Base-by-base conservation (phyloP, 2,797 vertebrate genomes). In the Australoheros facetus region DNA sequence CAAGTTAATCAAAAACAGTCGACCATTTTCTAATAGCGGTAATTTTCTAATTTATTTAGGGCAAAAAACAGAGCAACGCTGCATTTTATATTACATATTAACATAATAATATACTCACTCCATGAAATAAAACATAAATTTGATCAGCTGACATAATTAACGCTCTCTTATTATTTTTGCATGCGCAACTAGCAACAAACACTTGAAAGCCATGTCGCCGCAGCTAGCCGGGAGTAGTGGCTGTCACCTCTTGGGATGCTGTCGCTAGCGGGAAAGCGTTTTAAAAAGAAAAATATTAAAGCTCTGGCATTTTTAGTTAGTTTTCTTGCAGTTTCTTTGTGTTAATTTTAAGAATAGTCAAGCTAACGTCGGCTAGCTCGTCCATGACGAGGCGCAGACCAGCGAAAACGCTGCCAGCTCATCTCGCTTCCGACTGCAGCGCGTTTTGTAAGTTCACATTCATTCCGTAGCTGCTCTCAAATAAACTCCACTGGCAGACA, bases 281-380 rank as follows among this genome's bases (percentile, higher is more conserved):
- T 17, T 12, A 3, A 9, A 30, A 9, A 26, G 4, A 26, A 9
- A 32, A 26, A 9, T 14, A 5, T 17, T 54, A 30, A 12, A 26
- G 5, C 10, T 16, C 0, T n/a, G 32, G 26, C 26, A 48, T 53
- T 60, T 55, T 42, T 2, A 11, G 16, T 3, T 17, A 21, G 16
- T 26, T 34, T 34, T 7, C 13, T 10, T 7, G 17, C 48, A 17
- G 6, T 51, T 26, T 54, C 23, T 56, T 19, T 32, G 16, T 17
- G 55, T 11, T 69, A 2, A 56, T 23, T n/a, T 66, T 34, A 30
- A 39, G 34, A 42, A 14, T 32, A 39, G 9, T 48, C 26, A 42
- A 55, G 77, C 77, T 88, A 87, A 74, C 75, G 4, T 39, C n/a
- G 7, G 55, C 71, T 78, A 73, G 45, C 57, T 23, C 5, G 9